phyloP scores from a whole-genome alignment of 1,140 invertebrate genomes.

The Ceratoteleas bidentatus region DNA sequence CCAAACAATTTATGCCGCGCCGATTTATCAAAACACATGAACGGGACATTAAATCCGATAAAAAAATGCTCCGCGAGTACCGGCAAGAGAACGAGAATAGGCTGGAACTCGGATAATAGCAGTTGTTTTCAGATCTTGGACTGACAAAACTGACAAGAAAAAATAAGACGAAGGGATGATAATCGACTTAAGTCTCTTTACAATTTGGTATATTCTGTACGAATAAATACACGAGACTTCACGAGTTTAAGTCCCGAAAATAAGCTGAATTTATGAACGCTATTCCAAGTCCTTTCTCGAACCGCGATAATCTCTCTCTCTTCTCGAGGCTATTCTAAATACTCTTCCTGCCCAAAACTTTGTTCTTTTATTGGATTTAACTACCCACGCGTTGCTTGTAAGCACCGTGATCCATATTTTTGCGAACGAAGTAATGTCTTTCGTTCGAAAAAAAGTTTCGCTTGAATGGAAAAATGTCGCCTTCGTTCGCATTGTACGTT shows the following conservation, averaged over 20 bases:
- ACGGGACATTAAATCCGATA: conserved; percentile 1
- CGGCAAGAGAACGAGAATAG: conserved; percentile 11
- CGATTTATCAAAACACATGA: conserved; percentile 3
- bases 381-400: conserved; percentile 57
- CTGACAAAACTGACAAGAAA: conserved; percentile 37
- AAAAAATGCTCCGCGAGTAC: neutral
- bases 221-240: conserved; percentile 71
- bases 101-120: conserved; percentile 19
- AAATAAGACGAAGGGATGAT: conserved; percentile 63
- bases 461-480: conserved; percentile 12
- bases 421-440: conserved; percentile 52
- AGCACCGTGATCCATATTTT: conserved; percentile 54
- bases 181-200: conserved; percentile 78
- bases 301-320: conserved; percentile 64
- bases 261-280: conserved; percentile 79
- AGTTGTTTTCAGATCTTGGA: conserved; percentile 44
- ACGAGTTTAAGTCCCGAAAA: conserved; percentile 59
- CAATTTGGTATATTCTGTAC: conserved; percentile 71
- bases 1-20: neutral
- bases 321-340: conserved; percentile 55
- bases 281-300: conserved; percentile 63
- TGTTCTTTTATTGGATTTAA: conserved; percentile 52
- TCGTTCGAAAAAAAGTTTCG: conserved; percentile 29
- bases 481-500: conserved; percentile 12
- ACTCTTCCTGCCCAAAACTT: conserved; percentile 48